Percentiles rank a stretch among this genome's conserved stretches.
phyloP scores from a whole-genome alignment of 2,888 invertebrate species.

The Campaea margaritaria region DNA sequence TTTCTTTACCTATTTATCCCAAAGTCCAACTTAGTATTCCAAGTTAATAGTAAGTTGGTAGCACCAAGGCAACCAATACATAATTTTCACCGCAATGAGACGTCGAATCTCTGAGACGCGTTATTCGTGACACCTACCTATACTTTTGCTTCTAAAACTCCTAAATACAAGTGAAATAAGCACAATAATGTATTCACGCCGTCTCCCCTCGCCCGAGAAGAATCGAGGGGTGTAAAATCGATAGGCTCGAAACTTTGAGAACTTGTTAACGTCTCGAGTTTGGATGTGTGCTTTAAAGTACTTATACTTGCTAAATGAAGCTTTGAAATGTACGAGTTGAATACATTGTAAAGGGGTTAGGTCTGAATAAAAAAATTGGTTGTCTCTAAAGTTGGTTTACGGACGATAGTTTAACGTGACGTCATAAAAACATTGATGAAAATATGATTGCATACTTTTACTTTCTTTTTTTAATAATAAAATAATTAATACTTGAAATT shows the following conservation, averaged over 20 bases:
- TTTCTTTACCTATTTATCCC: too few species aligned
- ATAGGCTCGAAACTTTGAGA: conserved; percentile 7
- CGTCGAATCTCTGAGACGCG: too few species aligned
- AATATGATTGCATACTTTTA: too few species aligned
- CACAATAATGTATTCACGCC: conserved; percentile 12
- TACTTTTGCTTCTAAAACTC: background rate
- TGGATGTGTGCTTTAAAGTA: background rate
- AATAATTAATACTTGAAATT: too few species aligned
- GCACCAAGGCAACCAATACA: too few species aligned
- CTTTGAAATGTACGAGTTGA: background rate
- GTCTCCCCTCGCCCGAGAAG: conserved; percentile 5
- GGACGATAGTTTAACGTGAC: too few species aligned
- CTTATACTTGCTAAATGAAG: conserved; percentile 2
- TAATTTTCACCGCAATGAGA: too few species aligned
- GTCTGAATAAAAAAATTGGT: background rate
- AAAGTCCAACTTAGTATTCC: too few species aligned
- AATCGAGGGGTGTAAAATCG: conserved; percentile 12
- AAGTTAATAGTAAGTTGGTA: too few species aligned
- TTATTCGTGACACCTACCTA: background rate
- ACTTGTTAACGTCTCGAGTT: conserved; percentile 1
- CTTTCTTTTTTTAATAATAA: too few species aligned
- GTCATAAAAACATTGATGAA: too few species aligned
- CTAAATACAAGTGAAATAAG: background rate
- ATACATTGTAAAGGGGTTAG: background rate
- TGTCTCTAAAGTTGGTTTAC: too few species aligned